Evolutionary conservation across 2,113 vertebrate genomes (phyloP).

Genomic region (Piaya cayana): DNA sequence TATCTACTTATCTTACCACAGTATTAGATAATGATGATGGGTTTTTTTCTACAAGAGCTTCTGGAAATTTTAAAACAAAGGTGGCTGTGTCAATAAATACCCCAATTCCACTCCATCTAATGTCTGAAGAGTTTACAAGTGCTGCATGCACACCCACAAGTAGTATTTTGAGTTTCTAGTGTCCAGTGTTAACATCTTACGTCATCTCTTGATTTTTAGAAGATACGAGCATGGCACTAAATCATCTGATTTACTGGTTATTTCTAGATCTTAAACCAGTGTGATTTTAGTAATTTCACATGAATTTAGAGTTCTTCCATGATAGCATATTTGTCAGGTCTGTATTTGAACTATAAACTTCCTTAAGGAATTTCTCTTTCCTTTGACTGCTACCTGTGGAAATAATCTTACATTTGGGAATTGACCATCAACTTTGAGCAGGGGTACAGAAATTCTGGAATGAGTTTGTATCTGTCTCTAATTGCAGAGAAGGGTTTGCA

Average conservation of each 20-base stretch:
- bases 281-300: not conserved
- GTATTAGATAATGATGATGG: not conserved
- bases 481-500: not conserved
- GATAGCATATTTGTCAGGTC: not conserved
- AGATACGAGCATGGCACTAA: not conserved
- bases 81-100: not conserved
- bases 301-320: not conserved
- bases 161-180: not conserved
- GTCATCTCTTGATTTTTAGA: not conserved
- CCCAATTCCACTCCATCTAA: not conserved
- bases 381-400: not conserved
- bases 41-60: not conserved
- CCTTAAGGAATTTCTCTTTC: not conserved
- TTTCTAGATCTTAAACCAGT: not conserved
- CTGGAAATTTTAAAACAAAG: not conserved
- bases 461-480: not conserved
- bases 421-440: not conserved
- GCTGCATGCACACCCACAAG: not conserved
- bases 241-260: not conserved
- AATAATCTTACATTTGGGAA: not conserved
- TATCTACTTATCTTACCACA: not conserved
- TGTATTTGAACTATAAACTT: not conserved
- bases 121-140: not conserved
- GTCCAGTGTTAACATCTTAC: not conserved
- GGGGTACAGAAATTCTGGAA: not conserved